Evolutionary conservation across 2,797 vertebrate species (phyloP).

Genomic region (Nyctibius grandis): DNA sequence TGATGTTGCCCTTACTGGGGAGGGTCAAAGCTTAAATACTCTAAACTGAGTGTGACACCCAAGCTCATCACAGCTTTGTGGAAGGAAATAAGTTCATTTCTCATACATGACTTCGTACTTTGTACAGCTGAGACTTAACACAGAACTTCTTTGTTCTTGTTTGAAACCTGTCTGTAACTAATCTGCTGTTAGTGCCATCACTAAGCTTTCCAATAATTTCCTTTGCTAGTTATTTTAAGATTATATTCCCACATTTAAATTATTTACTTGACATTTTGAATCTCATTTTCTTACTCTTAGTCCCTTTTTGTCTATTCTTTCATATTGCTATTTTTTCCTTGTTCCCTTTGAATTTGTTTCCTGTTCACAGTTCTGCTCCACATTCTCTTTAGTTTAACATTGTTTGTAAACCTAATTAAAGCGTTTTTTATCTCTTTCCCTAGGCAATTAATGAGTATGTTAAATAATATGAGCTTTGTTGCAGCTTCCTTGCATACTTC

Average conservation of each 20-base stretch:
- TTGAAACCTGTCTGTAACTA: not conserved
- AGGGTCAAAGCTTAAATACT: not conserved
- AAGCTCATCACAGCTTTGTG: not conserved
- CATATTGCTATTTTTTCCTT: not conserved
- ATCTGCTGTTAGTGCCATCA: not conserved
- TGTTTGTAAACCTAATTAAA: not conserved
- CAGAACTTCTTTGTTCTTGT: not conserved
- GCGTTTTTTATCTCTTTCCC: not conserved
- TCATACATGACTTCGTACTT: not conserved
- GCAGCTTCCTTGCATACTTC: not conserved
- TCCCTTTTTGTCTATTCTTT: not conserved
- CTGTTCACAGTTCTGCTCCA: not conserved
- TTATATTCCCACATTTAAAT: not conserved
- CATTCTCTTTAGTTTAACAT: not conserved
- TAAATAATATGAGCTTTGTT: not conserved
- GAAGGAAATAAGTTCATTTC: not conserved
- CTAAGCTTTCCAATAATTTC: not conserved
- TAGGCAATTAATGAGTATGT: not conserved
- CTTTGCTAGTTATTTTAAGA: not conserved
- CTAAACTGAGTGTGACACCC: not conserved
- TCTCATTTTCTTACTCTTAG: not conserved
- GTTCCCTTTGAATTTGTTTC: not conserved
- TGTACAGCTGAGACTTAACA: not conserved
- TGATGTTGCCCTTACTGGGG: not conserved
- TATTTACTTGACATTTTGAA: not conserved